Conservation (phyloP, 2,888 invertebrate species). For the Dioctria linearis region DNA sequence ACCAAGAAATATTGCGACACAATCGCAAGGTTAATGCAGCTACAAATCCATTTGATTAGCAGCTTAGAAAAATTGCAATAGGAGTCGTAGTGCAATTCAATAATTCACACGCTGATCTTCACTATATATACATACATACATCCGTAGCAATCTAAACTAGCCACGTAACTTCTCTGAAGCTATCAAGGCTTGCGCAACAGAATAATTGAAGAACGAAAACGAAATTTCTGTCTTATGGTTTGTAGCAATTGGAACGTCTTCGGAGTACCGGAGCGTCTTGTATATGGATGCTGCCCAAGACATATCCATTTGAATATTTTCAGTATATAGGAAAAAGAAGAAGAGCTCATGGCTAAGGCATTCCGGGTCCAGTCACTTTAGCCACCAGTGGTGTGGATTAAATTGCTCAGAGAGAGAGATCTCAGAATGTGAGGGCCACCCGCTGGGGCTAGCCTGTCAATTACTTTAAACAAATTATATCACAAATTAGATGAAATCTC, state of each 20-base stretch:
- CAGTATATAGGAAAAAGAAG: slow-evolving; percentile 41
- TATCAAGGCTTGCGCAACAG: slow-evolving; percentile 50
- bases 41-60: slow-evolving; percentile 54
- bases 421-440: slow-evolving; percentile 60
- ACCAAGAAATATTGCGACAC: slow-evolving; percentile 62
- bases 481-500: slow-evolving; percentile 65
- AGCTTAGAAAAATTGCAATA: slow-evolving; percentile 52
- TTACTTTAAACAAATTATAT: slow-evolving; percentile 65
- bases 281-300: slow-evolving; percentile 19
- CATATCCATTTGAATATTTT: slow-evolving; percentile 38
- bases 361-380: slow-evolving; percentile 51
- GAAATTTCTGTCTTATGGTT: slow-evolving; percentile 53
- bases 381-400: slow-evolving; percentile 58
- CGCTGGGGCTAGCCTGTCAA: slow-evolving; percentile 63
- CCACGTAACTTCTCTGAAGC: slow-evolving; percentile 45
- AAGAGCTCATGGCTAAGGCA: slow-evolving; percentile 35
- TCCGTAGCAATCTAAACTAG: slow-evolving; percentile 5
- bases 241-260: slow-evolving; percentile 52
- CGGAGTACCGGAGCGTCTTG: slow-evolving; percentile 27
- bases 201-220: slow-evolving; percentile 54
- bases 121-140: neutral
- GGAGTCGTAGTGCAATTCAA: slow-evolving; percentile 56
- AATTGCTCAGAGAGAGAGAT: slow-evolving; percentile 56
- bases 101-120: slow-evolving; percentile 55
- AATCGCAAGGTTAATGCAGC: slow-evolving; percentile 61